Base-by-base conservation (phyloP, 37 sponge, comb jelly and placozoan genomes). In the Cladorhizidae sp. region DNA sequence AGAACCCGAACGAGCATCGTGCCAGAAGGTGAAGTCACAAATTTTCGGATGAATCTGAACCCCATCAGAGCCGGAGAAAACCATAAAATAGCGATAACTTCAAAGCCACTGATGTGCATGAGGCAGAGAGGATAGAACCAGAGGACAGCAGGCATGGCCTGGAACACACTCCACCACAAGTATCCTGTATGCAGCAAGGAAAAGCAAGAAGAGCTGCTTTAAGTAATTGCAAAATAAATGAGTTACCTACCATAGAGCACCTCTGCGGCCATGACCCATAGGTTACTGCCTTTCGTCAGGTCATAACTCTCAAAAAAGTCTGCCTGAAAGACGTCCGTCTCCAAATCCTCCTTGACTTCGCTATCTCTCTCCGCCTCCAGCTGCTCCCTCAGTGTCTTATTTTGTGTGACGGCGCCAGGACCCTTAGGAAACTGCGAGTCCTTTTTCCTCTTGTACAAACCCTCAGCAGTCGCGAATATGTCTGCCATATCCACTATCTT, bases 131-230 rank as follows among this genome's bases (percentile, higher is more conserved):
- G 82, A 31, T 40, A 87, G 77, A 81, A 81, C 89, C 91, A 90
- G 26, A 90, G 12, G 41, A 70, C 33, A n/a, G 91, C 83, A n/a
- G 77, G 55, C n/a, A 87, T 43, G 28, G 64, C 76, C n/a, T 74
- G 59, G 6, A 87, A 41, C 25, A 90, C 62, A 82, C 67, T 80
- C 91, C 88, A 86, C 91, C 91, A 90, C 23, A 90, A 26, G 40
- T 49, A 86, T 28, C 83, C 91, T 90, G 81, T 23, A 20, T 22
- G 29, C 26, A 38, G 40, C 67, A 78, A 21, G 39, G 14, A 31
- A 32, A 67, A 67, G 25, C 28, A 28, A 17, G 20, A 22, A 75
- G 33, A 25, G 1, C 2, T 43, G 29, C 23, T 59, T 18, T 22
- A 68, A 71, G 61, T 23, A 5, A 6, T 36, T 67, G n/a, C n/a